Evolutionary conservation across 2,113 vertebrate genomes (phyloP), one percentile per base, ranked within the genome.

Genomic region (Gorsachius goisagi): DNA sequence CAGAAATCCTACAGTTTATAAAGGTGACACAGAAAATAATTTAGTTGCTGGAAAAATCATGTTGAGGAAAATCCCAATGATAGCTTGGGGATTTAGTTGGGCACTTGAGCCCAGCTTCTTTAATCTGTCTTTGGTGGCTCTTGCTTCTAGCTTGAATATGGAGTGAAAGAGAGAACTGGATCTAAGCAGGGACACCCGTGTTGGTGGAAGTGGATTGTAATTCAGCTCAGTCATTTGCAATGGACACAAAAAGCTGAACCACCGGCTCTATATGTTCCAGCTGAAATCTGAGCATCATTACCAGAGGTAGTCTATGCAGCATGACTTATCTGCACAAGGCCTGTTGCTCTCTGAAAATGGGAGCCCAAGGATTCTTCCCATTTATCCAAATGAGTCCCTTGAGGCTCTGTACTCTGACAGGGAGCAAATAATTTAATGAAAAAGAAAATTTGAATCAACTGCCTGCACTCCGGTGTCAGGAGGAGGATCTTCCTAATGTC

Each of bases 191-290:
- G 50, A 19, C 26, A 56, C 41, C 0, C 1, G 19, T 1, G 1
- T 21, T 2, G 12, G 37, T 30, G 27, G 39, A 56, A 47, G 56
- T 0, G 1, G 49, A 16, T 73, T 0, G 0, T 56, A n/a, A 50
- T 62, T n/a, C 30, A 64, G 58, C 50, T 64, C 67, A 4, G 41
- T 49, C 20, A 21, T 15, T 15, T 66, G 77, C 35, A 50, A 19
- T 50, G 58, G 64, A 50, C 20, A 12, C 58, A 44, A 59, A 66
- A 41, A n/a, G 18, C 33, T 44, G 52, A 73, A 33, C 28, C 33
- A 18, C 59, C 14, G 23, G 28, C 19, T 64, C 15, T 52, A 1
- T 3, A 26, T 1, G 2, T 28, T 45, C 44, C 33, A 52, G 58
- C 33, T 66, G 75, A 67, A 44, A 68, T n/a, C 45, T 60, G 28